Conservation (phyloP, 35 echinoderm and acorn worm species). For the Ophiothrix spiculata region DNA sequence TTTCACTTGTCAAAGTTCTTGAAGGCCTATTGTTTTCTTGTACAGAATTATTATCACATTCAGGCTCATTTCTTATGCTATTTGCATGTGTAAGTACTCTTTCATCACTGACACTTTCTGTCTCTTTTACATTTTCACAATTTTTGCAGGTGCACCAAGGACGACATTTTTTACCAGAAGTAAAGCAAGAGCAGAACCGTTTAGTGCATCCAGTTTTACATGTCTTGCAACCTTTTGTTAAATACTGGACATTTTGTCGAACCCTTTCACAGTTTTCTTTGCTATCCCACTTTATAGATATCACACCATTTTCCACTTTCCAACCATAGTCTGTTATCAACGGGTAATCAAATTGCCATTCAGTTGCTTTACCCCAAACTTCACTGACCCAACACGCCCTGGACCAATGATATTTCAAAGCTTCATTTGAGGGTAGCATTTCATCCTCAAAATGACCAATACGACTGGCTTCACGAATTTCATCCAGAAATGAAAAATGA, state of each 20-base stretch:
- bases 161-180: conserved; percentile 27
- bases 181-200: conserved; percentile 28
- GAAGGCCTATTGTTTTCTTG: too few species aligned
- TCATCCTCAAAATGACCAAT: conserved; percentile 46
- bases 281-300: conserved; percentile 31
- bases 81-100: too few species aligned
- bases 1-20: too few species aligned
- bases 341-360: conserved; percentile 21
- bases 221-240: conserved; percentile 42
- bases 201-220: conserved; percentile 11
- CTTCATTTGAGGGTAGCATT: conserved; percentile 36
- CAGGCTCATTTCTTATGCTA: too few species aligned
- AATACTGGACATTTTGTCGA: conserved; percentile 32
- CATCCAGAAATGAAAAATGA: conserved; percentile 24
- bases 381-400: conserved; percentile 31
- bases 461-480: conserved; percentile 35
- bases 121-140: conserved; percentile 49
- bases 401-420: conserved; percentile 24
- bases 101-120: too few species aligned
- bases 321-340: conserved; percentile 23
- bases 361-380: conserved; percentile 24
- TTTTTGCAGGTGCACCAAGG: conserved; percentile 33
- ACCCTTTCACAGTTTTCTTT: conserved; percentile 27
- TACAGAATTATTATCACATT: too few species aligned
- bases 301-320: neutral